A percentile compares a stretch with the other conserved stretches of the same genome.
Evolutionary conservation across 2,797 vertebrate genomes (phyloP).

Genomic region (Protonibea diacanthus): DNA sequence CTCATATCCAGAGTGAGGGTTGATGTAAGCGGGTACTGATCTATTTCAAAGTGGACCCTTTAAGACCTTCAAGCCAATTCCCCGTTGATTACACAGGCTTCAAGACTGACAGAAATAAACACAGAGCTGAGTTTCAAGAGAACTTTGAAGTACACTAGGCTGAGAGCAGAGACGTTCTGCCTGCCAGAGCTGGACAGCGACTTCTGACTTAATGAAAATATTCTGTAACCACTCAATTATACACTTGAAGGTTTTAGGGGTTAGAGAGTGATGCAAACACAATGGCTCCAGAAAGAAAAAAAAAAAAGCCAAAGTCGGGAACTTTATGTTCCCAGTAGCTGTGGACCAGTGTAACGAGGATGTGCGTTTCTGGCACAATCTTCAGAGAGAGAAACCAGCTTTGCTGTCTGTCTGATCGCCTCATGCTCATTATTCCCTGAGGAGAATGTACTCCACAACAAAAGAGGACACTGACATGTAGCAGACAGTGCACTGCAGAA

Average conservation of each 20-base stretch:
- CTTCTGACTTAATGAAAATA: conserved; percentile 74
- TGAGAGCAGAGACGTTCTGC: conserved; percentile 54
- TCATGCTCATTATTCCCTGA: conserved; percentile 75
- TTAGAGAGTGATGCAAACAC: conserved; percentile 69
- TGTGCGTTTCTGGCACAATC: conserved; percentile 72
- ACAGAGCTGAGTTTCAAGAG: conserved; percentile 71
- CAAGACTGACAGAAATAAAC: conserved; percentile 75
- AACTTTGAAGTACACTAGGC: conserved; percentile 75
- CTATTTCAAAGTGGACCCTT: conserved; percentile 80
- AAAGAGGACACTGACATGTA: conserved; percentile 62
- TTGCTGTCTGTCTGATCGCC: conserved; percentile 73
- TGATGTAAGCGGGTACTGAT: conserved; percentile 69
- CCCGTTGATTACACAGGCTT: conserved; percentile 76
- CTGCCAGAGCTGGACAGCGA: conserved; percentile 59
- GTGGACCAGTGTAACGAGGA: conserved; percentile 71
- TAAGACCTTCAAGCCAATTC: conserved; percentile 77
- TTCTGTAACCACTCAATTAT: conserved; percentile 74
- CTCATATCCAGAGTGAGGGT: conserved; percentile 63
- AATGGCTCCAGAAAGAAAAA: conserved; percentile 47
- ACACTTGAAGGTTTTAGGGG: conserved; percentile 63
- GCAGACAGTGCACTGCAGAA: conserved; percentile 47
- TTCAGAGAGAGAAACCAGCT: conserved; percentile 69
- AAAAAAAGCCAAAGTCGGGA: conserved; percentile 58
- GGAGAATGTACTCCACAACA: conserved; percentile 61
- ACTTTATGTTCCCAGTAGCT: conserved; percentile 70